Conservation (phyloP, 2,797 vertebrate genomes). For the Tapirus indicus region DNA sequence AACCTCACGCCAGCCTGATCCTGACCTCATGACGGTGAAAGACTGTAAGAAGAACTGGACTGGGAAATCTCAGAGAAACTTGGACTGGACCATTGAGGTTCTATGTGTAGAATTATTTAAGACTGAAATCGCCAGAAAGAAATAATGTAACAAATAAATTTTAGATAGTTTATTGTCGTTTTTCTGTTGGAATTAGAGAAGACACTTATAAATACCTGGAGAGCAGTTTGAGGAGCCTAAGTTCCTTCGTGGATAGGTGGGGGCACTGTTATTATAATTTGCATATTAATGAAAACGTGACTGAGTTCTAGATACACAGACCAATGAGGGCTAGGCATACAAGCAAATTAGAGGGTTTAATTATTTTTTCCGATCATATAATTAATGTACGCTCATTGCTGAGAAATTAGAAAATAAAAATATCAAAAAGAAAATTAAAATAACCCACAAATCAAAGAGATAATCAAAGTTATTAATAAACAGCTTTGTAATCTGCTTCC, state of each 20-base stretch:
- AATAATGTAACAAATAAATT: background rate
- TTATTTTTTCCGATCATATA: slow-evolving; percentile 51
- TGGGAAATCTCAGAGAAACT: background rate
- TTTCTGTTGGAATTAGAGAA: slow-evolving; percentile 16
- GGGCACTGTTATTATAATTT: slow-evolving; percentile 39
- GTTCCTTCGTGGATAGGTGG: background rate
- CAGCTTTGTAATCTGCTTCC: slow-evolving; percentile 49
- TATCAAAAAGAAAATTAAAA: slow-evolving; percentile 54
- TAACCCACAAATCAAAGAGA: background rate
- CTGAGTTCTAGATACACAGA: background rate
- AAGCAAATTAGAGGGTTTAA: background rate
- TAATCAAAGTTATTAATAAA: background rate
- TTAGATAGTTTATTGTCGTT: background rate
- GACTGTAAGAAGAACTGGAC: background rate
- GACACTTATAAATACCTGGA: background rate
- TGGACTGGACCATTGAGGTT: background rate
- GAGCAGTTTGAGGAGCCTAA: background rate
- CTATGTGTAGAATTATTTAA: background rate
- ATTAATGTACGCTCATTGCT: background rate
- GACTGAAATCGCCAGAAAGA: slow-evolving; percentile 34
- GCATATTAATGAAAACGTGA: slow-evolving; percentile 45
- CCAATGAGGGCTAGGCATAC: background rate
- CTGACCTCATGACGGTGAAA: slow-evolving; percentile 30
- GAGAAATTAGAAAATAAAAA: slow-evolving; percentile 57
- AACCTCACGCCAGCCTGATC: background rate